Evolutionary conservation across 2,113 vertebrate genomes (phyloP).

Genomic region (Rhodinocichla rosea): DNA sequence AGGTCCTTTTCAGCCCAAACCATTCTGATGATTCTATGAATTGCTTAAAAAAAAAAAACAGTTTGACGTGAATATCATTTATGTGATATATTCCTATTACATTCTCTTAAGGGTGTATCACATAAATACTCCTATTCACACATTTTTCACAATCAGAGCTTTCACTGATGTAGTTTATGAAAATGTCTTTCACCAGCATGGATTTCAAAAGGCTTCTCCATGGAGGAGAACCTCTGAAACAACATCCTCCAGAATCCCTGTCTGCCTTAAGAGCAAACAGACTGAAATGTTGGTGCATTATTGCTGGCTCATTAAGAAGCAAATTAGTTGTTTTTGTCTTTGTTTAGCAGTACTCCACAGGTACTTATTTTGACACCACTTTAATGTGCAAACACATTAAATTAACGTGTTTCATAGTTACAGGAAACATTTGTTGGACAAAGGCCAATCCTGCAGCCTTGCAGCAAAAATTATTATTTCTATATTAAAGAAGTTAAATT

Average conservation of each 20-base stretch:
- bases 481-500: not conserved
- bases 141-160: not conserved
- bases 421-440: conserved; percentile 22
- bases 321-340: conserved; percentile 64
- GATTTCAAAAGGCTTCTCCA: not conserved
- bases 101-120: not conserved
- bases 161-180: not conserved
- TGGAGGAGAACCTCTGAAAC: not conserved
- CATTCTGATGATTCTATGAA: not conserved
- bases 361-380: conserved; percentile 34
- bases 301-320: conserved; percentile 57
- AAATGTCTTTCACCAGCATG: not conserved
- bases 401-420: conserved; percentile 29
- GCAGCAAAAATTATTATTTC: not conserved
- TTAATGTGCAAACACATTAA: conserved; percentile 59
- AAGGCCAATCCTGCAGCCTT: conserved; percentile 19
- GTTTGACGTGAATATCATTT: not conserved
- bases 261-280: conserved; percentile 15
- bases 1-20: not conserved
- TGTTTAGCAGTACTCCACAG: conserved; percentile 59
- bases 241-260: not conserved
- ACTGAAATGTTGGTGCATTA: conserved; percentile 8
- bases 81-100: not conserved
- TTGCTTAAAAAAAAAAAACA: not conserved
- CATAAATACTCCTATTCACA: not conserved